These are phyloP conservation scores for Eriocheir sinensis DNA, from an alignment of 1,140 invertebrate species.

Conservation along the genomic window DNA sequence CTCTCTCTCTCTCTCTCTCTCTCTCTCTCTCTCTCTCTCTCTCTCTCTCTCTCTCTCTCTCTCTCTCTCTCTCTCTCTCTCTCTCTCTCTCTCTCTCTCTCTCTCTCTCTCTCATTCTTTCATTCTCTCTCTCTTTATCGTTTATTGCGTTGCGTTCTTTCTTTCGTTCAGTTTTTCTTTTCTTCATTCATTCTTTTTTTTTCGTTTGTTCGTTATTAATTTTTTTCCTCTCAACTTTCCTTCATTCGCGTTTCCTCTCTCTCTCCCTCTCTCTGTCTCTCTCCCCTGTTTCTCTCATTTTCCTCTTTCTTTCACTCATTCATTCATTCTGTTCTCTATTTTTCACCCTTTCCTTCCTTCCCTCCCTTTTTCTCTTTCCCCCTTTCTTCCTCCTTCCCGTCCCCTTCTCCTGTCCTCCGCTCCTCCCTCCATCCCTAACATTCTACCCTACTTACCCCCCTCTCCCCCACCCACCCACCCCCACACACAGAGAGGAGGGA, in stretches of 20 bases:
- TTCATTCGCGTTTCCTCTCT: not conserved
- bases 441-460: too few species aligned
- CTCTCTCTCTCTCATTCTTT: too few species aligned
- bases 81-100: not conserved
- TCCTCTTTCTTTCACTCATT: not conserved
- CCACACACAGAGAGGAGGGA: not conserved
- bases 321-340: not conserved
- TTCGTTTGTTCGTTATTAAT: not conserved
- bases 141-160: not conserved
- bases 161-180: not conserved
- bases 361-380: not conserved
- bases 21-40: not conserved
- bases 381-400: slow-evolving; percentile 17
- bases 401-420: not conserved
- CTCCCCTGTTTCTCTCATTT: not conserved
- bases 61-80: not conserved
- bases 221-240: not conserved
- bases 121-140: not conserved
- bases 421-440: not conserved
- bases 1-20: not conserved
- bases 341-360: not conserved
- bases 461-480: too few species aligned
- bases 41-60: not conserved
- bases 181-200: not conserved
- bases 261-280: not conserved